A percentile compares a stretch with the other conserved stretches of the same genome.
Evolutionary conservation across 2,113 vertebrate genomes (phyloP).

Genomic region (Cyanistes caeruleus): DNA sequence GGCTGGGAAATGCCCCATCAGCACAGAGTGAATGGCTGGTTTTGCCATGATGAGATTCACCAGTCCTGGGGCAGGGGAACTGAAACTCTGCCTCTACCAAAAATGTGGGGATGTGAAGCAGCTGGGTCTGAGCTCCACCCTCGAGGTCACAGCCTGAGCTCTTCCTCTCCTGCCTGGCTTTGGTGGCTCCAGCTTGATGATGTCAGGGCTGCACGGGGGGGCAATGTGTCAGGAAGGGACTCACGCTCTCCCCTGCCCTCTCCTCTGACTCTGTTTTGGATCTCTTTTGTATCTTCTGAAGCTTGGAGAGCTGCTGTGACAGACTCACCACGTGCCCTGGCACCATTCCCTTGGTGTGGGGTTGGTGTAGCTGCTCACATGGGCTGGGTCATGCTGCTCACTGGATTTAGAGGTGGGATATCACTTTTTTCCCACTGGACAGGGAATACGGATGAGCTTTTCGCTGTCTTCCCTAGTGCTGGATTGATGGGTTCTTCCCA

Average conservation of each 20-base stretch:
- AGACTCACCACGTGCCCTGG: accelerated
- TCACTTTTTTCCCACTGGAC: accelerated
- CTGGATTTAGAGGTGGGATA: neutral
- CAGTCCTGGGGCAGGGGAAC: neutral
- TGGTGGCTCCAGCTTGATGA: neutral
- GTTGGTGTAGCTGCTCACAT: accelerated
- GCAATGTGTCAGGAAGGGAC: neutral
- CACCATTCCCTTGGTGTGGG: accelerated
- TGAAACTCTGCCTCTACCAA: accelerated
- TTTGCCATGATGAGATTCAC: neutral
- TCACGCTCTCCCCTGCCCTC: neutral
- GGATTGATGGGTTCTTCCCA: accelerated
- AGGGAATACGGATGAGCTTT: neutral
- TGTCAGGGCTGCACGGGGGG: neutral
- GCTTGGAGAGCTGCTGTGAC: neutral
- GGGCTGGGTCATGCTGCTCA: neutral
- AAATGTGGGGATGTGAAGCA: neutral
- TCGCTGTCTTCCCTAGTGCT: neutral
- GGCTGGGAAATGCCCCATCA: neutral
- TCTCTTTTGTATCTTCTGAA: neutral
- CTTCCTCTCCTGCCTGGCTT: neutral
- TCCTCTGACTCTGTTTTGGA: neutral
- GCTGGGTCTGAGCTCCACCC: neutral
- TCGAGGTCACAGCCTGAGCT: accelerated
- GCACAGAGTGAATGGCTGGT: neutral